Percentiles rank a stretch among this genome's conserved stretches.
phyloP scores from a whole-genome alignment of 2,888 invertebrate species.

The Euzetes globulus region DNA sequence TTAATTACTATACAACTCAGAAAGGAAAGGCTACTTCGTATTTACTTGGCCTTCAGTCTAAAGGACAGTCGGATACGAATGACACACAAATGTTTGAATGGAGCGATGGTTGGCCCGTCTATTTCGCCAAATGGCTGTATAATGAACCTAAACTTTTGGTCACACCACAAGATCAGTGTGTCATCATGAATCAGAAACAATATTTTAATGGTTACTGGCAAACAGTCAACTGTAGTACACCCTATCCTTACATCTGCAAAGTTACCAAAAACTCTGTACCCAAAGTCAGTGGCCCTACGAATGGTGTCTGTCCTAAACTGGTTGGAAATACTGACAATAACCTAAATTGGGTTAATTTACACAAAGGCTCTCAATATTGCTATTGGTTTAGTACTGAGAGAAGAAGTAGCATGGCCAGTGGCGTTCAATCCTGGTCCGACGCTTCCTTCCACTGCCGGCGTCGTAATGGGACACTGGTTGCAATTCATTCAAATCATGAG shows the following conservation, averaged over 20 bases:
- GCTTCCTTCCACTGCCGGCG: background rate
- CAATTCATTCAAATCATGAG: background rate
- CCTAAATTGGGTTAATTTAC: background rate
- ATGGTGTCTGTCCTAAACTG: background rate
- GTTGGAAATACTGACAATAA: background rate
- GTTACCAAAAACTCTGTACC: background rate
- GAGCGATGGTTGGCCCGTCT: background rate
- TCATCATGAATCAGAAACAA: no score
- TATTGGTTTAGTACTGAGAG: background rate
- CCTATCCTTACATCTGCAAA: background rate
- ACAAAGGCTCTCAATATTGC: background rate
- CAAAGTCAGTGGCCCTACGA: background rate
- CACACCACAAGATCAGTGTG: background rate
- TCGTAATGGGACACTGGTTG: background rate
- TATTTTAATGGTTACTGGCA: background rate
- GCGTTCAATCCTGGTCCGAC: background rate
- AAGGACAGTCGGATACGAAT: background rate
- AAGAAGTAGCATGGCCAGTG: no score
- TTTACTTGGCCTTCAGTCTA: background rate
- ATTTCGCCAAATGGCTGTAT: background rate
- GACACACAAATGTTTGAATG: background rate
- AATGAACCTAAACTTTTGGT: background rate
- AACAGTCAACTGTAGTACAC: background rate
- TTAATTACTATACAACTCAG: background rate
- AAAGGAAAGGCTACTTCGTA: background rate